phyloP scores from a whole-genome alignment of 2,888 invertebrate genomes.

The Pteria penguin region DNA sequence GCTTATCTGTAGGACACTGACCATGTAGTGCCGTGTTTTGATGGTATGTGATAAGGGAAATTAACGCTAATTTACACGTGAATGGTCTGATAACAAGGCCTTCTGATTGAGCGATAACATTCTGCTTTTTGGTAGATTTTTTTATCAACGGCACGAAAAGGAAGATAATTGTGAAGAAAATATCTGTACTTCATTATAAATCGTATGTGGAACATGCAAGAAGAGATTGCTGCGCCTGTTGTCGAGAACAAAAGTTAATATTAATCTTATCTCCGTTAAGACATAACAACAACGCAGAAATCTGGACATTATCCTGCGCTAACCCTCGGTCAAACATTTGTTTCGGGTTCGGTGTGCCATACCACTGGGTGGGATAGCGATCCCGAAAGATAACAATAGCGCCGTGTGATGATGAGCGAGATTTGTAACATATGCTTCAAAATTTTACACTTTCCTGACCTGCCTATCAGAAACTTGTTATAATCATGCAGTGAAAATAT shows the following conservation, averaged over 20 bases:
- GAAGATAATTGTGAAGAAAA: background rate
- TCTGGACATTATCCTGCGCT: slow-evolving; percentile 20
- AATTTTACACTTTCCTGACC: slow-evolving; percentile 17
- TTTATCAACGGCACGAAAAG: slow-evolving; percentile 22
- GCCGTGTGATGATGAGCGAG: background rate
- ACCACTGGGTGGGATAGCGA: slow-evolving; percentile 27
- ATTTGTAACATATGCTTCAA: slow-evolving; percentile 24
- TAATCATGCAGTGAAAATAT: slow-evolving; percentile 26
- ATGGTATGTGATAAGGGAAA: slow-evolving; percentile 29
- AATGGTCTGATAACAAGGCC: slow-evolving; percentile 20
- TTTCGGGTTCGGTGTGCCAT: background rate
- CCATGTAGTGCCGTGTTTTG: slow-evolving; percentile 13
- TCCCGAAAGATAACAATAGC: slow-evolving; percentile 10
- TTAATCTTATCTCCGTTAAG: slow-evolving; percentile 11
- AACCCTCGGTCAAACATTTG: slow-evolving; percentile 11
- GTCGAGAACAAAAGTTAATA: background rate
- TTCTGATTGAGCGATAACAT: slow-evolving; percentile 25
- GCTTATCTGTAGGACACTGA: slow-evolving; percentile 4
- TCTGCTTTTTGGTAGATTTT: slow-evolving; percentile 12
- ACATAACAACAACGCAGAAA: background rate
- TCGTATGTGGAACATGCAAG: background rate
- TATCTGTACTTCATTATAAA: background rate
- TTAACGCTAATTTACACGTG: slow-evolving; percentile 19
- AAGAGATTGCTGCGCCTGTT: background rate
- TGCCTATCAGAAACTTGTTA: slow-evolving; percentile 5